Evolutionary conservation across 2,888 invertebrate genomes (phyloP), one percentile per base, ranked within the genome.

Genomic region (Megaustenia siamemsis): DNA sequence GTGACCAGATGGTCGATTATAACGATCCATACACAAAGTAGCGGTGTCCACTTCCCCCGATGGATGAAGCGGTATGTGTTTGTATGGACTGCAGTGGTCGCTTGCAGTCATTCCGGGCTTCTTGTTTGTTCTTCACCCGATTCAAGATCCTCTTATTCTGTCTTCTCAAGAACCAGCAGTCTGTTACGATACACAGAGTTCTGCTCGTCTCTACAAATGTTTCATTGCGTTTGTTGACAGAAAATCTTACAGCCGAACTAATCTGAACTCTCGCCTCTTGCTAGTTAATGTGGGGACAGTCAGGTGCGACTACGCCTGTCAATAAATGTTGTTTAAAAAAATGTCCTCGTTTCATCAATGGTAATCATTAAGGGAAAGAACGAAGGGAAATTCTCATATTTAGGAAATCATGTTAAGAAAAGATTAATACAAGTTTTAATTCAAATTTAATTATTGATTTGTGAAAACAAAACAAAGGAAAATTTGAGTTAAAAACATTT

Each of bases 211-310:
- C 21, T 40, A 69, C 69, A 69, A 69, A 69, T 40, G 69, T 69
- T 69, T 69, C 69, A 69, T 40, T 69, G 69, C 38, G 24, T 38
- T 69, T 69, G 40, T 69, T 69, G 69, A 69, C 69, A 69, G 18
- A 69, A 69, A 69, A 24, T 38, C 69, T 69, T 69, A 69, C 69
- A 15, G 15, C 32, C 0, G 1, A 18, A 69, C 69, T 69, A 69
- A 69, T 69, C 69, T 40, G 63, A 8, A 12, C 63, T 24, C 40
- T 24, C 5, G 24, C 69, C 40, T 38, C 38, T 1, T 40, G 40
- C 69, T 40, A 2, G 21, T 5, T 24, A 69, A 1, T 38, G 69
- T 5, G 24, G 40, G 40, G 21, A 40, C 24, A 40, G 24, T 69
- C 69, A 69, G 69, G 38, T 38, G 69, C 69, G 24, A 24, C 24